Evolutionary conservation across 2,888 invertebrate species (phyloP).

Genomic region (Sclerodermus sp.): DNA sequence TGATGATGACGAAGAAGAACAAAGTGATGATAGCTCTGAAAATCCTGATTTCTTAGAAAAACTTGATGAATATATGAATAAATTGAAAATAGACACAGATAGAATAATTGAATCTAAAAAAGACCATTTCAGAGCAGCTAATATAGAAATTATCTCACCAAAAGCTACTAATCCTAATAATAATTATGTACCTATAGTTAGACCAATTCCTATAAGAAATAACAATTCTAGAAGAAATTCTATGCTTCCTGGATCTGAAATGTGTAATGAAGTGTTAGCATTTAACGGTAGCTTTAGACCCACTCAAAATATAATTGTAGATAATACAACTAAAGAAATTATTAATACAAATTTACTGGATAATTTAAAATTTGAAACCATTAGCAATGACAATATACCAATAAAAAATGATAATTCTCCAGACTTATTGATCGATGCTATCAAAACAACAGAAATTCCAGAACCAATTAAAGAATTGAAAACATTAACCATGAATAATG

Average conservation of each 20-base stretch:
- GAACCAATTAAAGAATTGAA: slow-evolving; percentile 62
- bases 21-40: slow-evolving; percentile 61
- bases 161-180: slow-evolving; percentile 38
- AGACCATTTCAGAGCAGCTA: slow-evolving; percentile 37
- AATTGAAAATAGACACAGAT: slow-evolving; percentile 73
- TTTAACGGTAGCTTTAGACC: slow-evolving; percentile 44
- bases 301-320: slow-evolving; percentile 33
- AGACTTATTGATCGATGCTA: slow-evolving; percentile 59
- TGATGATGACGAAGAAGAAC: slow-evolving; percentile 54
- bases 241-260: slow-evolving; percentile 53
- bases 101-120: slow-evolving; percentile 56
- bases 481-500: slow-evolving; percentile 54
- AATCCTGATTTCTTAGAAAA: slow-evolving; percentile 72
- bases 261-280: slow-evolving; percentile 49
- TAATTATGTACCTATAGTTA: slow-evolving; percentile 41
- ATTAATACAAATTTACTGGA: slow-evolving; percentile 14
- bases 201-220: slow-evolving; percentile 47
- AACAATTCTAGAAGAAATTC: slow-evolving; percentile 50
- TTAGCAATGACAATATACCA: slow-evolving; percentile 61
- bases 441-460: slow-evolving; percentile 59
- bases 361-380: slow-evolving; percentile 14
- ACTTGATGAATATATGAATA: slow-evolving; percentile 71
- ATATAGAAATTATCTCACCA: slow-evolving; percentile 32
- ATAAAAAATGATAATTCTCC: slow-evolving; percentile 56
- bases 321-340: slow-evolving; percentile 15